Evolutionary conservation across 2,888 invertebrate genomes (phyloP), one percentile per base, ranked within the genome.

Genomic region (Machimus rusticus): DNA sequence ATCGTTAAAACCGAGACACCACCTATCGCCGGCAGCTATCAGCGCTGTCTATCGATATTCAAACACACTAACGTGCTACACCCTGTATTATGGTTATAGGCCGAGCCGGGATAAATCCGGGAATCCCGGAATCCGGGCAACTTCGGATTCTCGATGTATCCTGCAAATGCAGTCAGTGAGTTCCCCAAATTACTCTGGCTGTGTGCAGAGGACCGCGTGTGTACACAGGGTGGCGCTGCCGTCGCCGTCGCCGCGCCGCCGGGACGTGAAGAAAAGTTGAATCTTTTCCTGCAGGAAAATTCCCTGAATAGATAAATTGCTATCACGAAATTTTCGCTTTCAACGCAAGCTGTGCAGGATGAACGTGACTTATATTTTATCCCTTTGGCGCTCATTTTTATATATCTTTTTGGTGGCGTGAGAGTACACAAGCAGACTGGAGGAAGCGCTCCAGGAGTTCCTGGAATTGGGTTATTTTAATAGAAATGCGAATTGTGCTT

Each of bases 291-390:
- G 85, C 43, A 85, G 85, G 39, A 85, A 85, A 87, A 55, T 77
- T 78, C 66, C 77, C 86, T 79, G 82, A 87, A 87, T 78, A 87
- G 87, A 87, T 87, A 87, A 87, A 87, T 87, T 87, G 86, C 74
- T 82, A 87, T 88, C 86, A 88, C 88, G 88, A 86, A 86, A 86
- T 85, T 86, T 87, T 85, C 85, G 78, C 85, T 87, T 87, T 87
- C 87, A 87, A 46, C 87, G 77, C 87, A 87, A 87, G 87, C 87
- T 87, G 87, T 87, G 77, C 66, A 87, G 43, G 55, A 85, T 78
- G 87, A 84, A 87, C 87, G 87, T 87, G 87, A 87, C 87, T 87
- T 85, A 78, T 85, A 85, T 85, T 85, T 85, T 78, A 85, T 85
- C 85, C 85, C 85, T 74, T 85, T 85, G 74, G 46, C 74, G 74